Conservation (phyloP, 1,140 invertebrate species). For the Cardiocondyla obscurior region DNA sequence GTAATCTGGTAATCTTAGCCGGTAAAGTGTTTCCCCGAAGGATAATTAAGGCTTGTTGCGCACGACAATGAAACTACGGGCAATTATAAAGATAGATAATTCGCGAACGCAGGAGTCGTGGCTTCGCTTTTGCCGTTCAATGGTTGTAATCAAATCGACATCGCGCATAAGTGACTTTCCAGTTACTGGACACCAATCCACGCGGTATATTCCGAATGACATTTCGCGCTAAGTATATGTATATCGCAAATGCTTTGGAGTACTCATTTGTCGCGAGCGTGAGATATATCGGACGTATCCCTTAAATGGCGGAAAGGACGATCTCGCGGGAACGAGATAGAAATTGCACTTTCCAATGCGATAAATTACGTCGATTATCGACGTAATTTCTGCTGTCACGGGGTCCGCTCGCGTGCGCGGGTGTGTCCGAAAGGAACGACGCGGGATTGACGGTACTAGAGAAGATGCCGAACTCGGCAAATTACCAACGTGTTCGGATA, state of each 20-base stretch:
- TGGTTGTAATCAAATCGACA: not conserved
- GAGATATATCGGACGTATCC: constrained; percentile 22
- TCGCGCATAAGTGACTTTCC: not conserved
- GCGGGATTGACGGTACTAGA: constrained; percentile 18
- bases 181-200: not conserved
- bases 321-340: constrained; percentile 41
- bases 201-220: not conserved
- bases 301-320: constrained; percentile 12
- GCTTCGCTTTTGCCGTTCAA: not conserved
- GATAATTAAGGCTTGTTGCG: not conserved
- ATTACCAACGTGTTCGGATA: constrained; percentile 9
- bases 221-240: not conserved
- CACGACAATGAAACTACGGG: not conserved
- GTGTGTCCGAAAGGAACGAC: constrained; percentile 31
- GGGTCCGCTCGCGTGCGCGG: not conserved
- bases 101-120: not conserved
- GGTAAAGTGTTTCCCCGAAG: not conserved
- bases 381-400: constrained; percentile 47
- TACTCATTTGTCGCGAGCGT: constrained; percentile 4
- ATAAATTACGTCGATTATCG: constrained; percentile 60
- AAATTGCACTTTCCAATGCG: constrained; percentile 64
- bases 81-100: not conserved
- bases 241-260: not conserved
- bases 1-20: not conserved
- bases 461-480: constrained; percentile 10